Conservation (phyloP, 2,113 vertebrate genomes). For the Aix galericulata region DNA sequence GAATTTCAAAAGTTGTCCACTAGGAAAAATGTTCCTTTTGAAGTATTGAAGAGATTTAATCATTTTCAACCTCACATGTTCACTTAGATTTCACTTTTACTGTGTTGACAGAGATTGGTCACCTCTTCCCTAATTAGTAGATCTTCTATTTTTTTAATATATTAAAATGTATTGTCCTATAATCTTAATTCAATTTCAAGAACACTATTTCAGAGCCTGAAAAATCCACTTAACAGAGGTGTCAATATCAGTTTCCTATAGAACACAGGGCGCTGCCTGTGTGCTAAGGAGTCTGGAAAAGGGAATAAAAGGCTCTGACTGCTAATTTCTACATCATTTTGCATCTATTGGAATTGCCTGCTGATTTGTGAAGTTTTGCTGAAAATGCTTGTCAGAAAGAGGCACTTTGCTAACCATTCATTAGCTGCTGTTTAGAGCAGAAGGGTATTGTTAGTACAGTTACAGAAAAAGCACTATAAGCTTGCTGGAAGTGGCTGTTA, state of each 20-base stretch:
- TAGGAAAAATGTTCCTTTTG: background rate
- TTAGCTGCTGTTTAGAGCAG: background rate
- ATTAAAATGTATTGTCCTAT: background rate
- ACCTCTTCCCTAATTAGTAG: background rate
- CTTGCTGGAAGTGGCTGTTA: background rate
- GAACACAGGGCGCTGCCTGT: background rate
- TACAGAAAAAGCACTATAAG: background rate
- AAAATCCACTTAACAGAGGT: background rate
- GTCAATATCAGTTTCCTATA: background rate
- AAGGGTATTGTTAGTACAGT: background rate
- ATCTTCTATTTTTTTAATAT: background rate
- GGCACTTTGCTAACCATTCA: accelerated
- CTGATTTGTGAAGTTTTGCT: background rate
- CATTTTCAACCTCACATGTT: background rate
- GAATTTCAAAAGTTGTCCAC: background rate
- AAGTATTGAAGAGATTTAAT: background rate
- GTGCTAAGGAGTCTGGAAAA: background rate
- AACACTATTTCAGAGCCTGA: background rate
- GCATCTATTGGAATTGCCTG: background rate
- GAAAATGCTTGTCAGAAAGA: background rate
- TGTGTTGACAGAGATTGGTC: background rate
- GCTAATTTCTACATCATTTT: background rate
- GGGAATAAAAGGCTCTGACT: background rate
- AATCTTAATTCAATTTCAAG: background rate
- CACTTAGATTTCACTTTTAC: background rate